Conservation (phyloP, 2,888 invertebrate species). For the Xylocampa areola region DNA sequence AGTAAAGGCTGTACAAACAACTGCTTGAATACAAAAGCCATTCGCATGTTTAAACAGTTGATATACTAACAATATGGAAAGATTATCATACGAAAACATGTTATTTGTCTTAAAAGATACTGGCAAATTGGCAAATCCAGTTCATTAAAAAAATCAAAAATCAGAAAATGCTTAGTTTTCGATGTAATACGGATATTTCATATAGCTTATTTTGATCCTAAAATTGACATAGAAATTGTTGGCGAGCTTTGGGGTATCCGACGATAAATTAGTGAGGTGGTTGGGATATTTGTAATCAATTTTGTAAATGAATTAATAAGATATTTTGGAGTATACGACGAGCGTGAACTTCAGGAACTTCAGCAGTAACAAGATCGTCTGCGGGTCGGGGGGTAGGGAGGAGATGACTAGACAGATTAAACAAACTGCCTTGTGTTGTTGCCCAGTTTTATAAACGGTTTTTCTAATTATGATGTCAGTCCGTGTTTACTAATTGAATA, state of each 20-base stretch:
- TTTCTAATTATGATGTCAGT: conserved; percentile 26
- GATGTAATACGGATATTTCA: conserved; percentile 1
- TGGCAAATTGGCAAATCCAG: conserved; percentile 16
- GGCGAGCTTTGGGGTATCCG: conserved; percentile 3
- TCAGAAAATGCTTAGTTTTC: too few species aligned
- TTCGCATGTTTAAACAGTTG: conserved; percentile 34
- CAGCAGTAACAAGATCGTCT: conserved; percentile 31
- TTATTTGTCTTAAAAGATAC: neutral
- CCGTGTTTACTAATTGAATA: conserved; percentile 27
- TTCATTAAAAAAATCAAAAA: too few species aligned
- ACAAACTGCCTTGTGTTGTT: conserved; percentile 44
- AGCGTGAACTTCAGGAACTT: too few species aligned
- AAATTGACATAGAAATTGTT: conserved; percentile 12
- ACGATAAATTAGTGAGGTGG: conserved; percentile 23
- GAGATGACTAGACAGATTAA: conserved; percentile 73
- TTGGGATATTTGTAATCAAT: conserved; percentile 29
- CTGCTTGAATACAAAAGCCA: conserved; percentile 4
- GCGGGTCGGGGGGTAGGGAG: conserved; percentile 40
- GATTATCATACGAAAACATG: conserved; percentile 12
- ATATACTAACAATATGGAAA: conserved; percentile 9
- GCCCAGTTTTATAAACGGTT: conserved; percentile 38
- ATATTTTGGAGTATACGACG: conserved; percentile 4
- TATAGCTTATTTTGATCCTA: conserved; percentile 8
- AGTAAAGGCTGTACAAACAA: conserved; percentile 23
- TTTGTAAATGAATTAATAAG: conserved; percentile 16